Conservation (phyloP, 2,113 vertebrate genomes). For the Oenanthe melanoleuca region DNA sequence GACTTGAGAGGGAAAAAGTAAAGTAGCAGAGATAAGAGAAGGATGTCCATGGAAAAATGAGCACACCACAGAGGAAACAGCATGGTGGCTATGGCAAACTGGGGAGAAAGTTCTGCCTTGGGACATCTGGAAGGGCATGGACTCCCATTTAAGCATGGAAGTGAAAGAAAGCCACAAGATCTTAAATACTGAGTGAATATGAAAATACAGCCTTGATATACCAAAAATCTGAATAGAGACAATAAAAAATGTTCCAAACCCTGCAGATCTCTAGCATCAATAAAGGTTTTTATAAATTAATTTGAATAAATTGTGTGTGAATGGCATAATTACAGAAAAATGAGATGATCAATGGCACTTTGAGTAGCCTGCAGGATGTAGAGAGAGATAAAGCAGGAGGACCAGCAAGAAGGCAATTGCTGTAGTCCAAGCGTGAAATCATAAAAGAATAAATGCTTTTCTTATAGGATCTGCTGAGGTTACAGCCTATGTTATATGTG, state of each 20-base stretch:
- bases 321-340: background rate
- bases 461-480: background rate
- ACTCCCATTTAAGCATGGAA: background rate
- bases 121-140: background rate
- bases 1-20: background rate
- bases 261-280: background rate
- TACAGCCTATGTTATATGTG: background rate
- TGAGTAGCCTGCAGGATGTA: background rate
- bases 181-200: background rate
- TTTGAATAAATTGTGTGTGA: background rate
- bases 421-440: background rate
- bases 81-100: accelerated
- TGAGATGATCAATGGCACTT: background rate
- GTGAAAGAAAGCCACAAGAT: background rate
- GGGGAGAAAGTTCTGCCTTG: background rate
- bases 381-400: background rate
- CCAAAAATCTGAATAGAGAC: background rate
- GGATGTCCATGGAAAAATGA: background rate
- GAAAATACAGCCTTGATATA: background rate
- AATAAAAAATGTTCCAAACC: background rate
- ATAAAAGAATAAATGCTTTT: background rate
- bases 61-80: background rate
- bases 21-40: background rate
- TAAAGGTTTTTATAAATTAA: background rate
- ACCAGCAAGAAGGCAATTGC: background rate